These are phyloP conservation scores for Haliaeetus leucogaster DNA, from an alignment of 2,113 vertebrate species.

Conservation along the genomic window DNA sequence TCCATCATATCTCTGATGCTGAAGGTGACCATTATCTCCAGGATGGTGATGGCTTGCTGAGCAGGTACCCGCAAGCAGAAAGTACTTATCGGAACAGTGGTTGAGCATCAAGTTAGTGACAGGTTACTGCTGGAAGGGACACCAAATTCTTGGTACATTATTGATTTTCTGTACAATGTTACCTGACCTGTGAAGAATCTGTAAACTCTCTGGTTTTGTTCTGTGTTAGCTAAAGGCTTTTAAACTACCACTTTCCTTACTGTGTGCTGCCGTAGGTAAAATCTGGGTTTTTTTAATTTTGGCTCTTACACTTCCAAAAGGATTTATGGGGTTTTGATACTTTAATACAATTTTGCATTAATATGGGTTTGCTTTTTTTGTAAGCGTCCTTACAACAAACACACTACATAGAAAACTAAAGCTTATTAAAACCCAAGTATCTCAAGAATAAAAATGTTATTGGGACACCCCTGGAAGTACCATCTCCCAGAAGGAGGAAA, in stretches of 20 bases:
- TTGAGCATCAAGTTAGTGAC: background rate
- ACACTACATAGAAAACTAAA: background rate
- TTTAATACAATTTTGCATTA: background rate
- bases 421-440: background rate
- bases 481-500: background rate
- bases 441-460: background rate
- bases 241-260: background rate
- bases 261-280: background rate
- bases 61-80: background rate
- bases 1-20: background rate
- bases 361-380: background rate
- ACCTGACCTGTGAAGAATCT: background rate
- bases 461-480: background rate
- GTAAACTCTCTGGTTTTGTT: background rate
- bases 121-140: background rate
- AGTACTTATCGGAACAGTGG: background rate
- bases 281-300: background rate
- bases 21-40: background rate
- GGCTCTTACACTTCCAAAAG: background rate
- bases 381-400: background rate
- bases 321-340: background rate
- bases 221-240: background rate
- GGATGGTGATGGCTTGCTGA: background rate
- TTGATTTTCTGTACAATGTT: background rate
- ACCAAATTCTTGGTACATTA: background rate